Evolutionary conservation across 2,113 vertebrate genomes (phyloP), one percentile per base, ranked within the genome.

Genomic region (Centropus unirufus): DNA sequence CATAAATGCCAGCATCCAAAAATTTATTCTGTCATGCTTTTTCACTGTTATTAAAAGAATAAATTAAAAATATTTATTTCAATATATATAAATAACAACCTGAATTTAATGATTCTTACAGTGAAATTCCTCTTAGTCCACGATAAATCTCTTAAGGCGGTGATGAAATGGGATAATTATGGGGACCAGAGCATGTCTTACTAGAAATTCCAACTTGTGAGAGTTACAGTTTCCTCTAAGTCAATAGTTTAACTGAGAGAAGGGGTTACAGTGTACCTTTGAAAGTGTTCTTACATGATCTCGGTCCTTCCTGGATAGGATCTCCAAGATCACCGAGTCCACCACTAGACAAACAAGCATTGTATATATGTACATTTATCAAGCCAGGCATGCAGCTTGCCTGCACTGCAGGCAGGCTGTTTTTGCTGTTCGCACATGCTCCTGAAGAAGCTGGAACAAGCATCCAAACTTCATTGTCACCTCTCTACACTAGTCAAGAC

Each of bases 241-340:
- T 34, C 75, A 97, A 97, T 79, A 96, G 90, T 96, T 94, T 78
- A 93, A 80, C 62, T 63, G 90, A 92, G 94, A 92, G 67, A 80
- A 95, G 93, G 78, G 82, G 73, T 96, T 97, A 93, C 97, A 97
- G 97, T 93, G 34, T 95, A 81, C 94, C 91, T 96, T 93, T 89
- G 95, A 96, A 96, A 52, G 14, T 72, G 0, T 49, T 20, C 47
- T 22, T 49, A 49, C 22, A 49, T 49, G 47, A 49, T 49, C 47
- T 49, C 47, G 22, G 47, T 49, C 47, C 47, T 67, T 86, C 39
- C 52, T 64, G 68, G 46, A 89, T 88, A 83, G 24, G 7, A 84
- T 29, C 36, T 91, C 73, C 40, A 23, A n/a, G 66, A 64, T 92
- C 46, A 13, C 44, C 1, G 3, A 62, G 85, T 58, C 58, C 49